A percentile compares a stretch with the other conserved stretches of the same genome.
These are phyloP conservation scores for Odontesthes bonariensis DNA, from an alignment of 2,113 vertebrate species.

Conservation along the genomic window DNA sequence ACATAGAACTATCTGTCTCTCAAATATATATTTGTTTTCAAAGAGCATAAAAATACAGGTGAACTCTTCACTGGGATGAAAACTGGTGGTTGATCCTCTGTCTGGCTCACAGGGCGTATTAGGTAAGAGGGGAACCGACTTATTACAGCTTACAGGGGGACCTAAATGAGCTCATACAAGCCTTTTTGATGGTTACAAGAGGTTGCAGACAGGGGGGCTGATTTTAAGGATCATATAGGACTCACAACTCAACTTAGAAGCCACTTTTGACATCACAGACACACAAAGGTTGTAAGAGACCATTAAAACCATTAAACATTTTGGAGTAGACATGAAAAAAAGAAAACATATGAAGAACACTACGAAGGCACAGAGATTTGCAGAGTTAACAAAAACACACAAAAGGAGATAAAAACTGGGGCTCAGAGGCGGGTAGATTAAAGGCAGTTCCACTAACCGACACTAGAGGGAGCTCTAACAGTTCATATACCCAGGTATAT, in stretches of 20 bases:
- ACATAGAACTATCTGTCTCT: slow-evolving; percentile 74
- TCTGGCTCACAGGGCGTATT: slow-evolving; percentile 53
- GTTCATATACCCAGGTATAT: slow-evolving; percentile 70
- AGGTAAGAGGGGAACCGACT: slow-evolving; percentile 49
- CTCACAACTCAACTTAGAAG: slow-evolving; percentile 59
- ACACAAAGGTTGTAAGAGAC: slow-evolving; percentile 42
- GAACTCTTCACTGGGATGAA: slow-evolving; percentile 72
- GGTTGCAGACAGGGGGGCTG: slow-evolving; percentile 41
- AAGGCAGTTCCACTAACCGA: slow-evolving; percentile 70
- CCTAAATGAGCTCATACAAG: slow-evolving; percentile 34
- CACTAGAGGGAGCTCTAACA: slow-evolving; percentile 73
- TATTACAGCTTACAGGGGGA: slow-evolving; percentile 43
- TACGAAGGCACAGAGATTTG: slow-evolving; percentile 79
- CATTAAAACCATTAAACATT: slow-evolving; percentile 11
- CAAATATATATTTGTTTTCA: slow-evolving; percentile 79
- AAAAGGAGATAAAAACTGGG: slow-evolving; percentile 24
- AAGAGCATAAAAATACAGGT: slow-evolving; percentile 81
- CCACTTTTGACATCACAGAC: slow-evolving; percentile 54
- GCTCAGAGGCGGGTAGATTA: slow-evolving; percentile 42
- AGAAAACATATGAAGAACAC: slow-evolving; percentile 57
- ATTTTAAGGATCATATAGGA: slow-evolving; percentile 39
- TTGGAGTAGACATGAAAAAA: slow-evolving; percentile 16
- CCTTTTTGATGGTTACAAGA: slow-evolving; percentile 50
- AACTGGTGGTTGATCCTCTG: slow-evolving; percentile 61
- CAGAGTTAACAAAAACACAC: slow-evolving; percentile 53